Percentiles rank a stretch among this genome's conserved stretches.
Evolutionary conservation across 2,797 vertebrate genomes (phyloP).

Genomic region (Argyrosomus regius): DNA sequence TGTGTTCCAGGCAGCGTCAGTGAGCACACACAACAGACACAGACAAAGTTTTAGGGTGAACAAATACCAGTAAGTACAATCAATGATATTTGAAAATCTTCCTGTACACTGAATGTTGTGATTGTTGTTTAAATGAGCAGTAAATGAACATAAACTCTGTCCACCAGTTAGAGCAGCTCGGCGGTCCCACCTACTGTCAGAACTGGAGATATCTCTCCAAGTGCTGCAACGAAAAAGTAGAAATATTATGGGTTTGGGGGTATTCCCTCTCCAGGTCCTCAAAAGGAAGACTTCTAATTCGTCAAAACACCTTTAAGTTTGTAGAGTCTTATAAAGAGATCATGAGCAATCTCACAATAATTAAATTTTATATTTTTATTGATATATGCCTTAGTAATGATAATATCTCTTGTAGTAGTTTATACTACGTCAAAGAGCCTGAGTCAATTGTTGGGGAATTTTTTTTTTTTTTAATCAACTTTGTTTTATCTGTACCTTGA

Average conservation of each 20-base stretch:
- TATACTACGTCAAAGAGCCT: not conserved
- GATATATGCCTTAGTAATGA: not conserved
- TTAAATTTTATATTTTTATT: not conserved
- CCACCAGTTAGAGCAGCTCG: not conserved
- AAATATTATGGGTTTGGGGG: slow-evolving; percentile 56
- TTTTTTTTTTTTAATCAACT: no score
- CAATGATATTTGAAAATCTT: not conserved
- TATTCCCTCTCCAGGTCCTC: not conserved
- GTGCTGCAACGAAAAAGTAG: not conserved
- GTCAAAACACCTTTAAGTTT: no score
- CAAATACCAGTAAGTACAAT: not conserved
- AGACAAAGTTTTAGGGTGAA: not conserved
- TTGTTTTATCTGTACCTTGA: no score
- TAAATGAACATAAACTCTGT: not conserved
- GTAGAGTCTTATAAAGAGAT: not conserved
- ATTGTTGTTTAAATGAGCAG: not conserved
- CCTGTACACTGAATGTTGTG: no score
- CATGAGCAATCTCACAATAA: not conserved
- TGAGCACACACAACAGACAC: no score
- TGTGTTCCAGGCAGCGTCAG: not conserved
- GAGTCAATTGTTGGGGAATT: slow-evolving; percentile 27
- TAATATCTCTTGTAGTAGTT: not conserved
- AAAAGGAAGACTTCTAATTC: not conserved
- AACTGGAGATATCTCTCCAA: not conserved
- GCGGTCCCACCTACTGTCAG: not conserved